phyloP scores from a whole-genome alignment of 2,113 vertebrate genomes.

The Acrocephalus kingi region DNA sequence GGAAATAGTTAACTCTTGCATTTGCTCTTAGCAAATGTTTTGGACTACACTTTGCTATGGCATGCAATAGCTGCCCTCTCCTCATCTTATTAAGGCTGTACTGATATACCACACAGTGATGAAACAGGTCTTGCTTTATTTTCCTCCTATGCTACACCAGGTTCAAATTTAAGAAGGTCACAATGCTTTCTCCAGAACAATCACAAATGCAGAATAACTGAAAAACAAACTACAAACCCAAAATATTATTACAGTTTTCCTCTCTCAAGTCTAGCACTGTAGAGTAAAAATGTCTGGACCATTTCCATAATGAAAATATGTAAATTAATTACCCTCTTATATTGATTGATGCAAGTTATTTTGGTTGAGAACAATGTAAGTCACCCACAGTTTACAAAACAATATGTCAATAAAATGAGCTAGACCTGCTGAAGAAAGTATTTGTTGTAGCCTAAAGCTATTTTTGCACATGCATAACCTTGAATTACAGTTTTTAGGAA shows the following conservation, averaged over 20 bases:
- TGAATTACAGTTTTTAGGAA: conserved; percentile 25
- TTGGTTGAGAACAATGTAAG: conserved; percentile 61
- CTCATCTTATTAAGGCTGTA: conserved; percentile 65
- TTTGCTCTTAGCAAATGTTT: conserved; percentile 34
- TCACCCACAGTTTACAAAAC: conserved; percentile 68
- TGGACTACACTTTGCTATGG: conserved; percentile 1
- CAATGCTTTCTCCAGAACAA: not conserved
- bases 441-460: conserved; percentile 61
- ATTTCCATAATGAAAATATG: conserved; percentile 61
- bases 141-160: conserved; percentile 56
- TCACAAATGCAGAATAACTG: not conserved
- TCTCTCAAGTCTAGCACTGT: not conserved
- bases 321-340: conserved; percentile 61
- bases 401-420: conserved; percentile 68
- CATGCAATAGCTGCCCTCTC: conserved; percentile 53
- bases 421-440: conserved; percentile 55
- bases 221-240: not conserved
- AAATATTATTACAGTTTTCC: not conserved
- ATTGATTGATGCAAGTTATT: conserved; percentile 63
- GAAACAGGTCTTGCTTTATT: conserved; percentile 61
- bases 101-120: conserved; percentile 40
- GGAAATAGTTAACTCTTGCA: conserved; percentile 56
- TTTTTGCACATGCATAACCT: conserved; percentile 55
- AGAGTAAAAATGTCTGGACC: not conserved
- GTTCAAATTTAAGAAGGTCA: conserved; percentile 45